Conservation (phyloP, 2,113 vertebrate genomes). For the Rhadina sibilatrix region DNA sequence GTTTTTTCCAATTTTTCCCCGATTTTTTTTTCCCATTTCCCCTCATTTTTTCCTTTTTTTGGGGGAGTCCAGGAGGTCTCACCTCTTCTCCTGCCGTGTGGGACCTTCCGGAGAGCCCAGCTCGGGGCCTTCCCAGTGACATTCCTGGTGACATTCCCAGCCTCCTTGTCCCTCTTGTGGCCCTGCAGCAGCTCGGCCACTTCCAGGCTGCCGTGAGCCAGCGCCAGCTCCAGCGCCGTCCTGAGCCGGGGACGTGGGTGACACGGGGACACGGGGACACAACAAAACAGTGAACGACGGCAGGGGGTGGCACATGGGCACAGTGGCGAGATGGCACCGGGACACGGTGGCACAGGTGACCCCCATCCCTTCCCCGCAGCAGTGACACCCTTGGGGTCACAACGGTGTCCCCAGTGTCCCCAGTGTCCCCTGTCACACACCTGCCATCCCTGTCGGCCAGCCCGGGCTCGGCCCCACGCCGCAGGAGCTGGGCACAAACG, state of each 20-base stretch:
- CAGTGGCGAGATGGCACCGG: rapidly evolving
- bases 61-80: background rate
- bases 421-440: slow-evolving; percentile 30
- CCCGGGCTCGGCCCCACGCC: slow-evolving; percentile 60
- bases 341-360: rapidly evolving
- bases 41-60: background rate
- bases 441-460: slow-evolving; percentile 62
- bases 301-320: background rate
- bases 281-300: rapidly evolving
- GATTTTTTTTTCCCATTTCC: background rate
- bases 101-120: background rate
- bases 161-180: background rate
- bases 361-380: rapidly evolving
- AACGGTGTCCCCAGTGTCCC: background rate
- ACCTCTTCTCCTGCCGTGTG: background rate
- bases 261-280: background rate
- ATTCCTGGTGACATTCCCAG: background rate
- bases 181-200: background rate
- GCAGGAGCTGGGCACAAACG: slow-evolving; percentile 74
- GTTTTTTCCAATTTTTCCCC: background rate
- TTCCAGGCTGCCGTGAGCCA: background rate
- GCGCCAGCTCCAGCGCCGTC: background rate
- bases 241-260: background rate
- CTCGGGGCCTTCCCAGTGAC: background rate
- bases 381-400: background rate